phyloP scores from a whole-genome alignment of 2,113 vertebrate genomes.

The Donacobius atricapilla region DNA sequence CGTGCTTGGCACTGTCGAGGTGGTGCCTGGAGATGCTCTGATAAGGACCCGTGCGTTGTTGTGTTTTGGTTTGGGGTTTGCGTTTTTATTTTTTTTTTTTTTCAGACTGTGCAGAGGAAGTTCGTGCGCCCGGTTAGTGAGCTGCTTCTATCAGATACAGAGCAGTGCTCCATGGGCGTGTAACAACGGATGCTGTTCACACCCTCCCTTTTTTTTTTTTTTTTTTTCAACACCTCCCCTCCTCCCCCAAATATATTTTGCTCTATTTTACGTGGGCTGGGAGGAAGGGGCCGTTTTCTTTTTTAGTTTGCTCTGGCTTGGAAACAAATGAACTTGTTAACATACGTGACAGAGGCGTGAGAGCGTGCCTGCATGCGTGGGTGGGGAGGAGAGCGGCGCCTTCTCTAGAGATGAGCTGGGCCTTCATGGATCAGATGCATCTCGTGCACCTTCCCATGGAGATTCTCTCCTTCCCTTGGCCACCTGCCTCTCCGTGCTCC shows the following conservation, averaged over 20 bases:
- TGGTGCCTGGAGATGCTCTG: neutral
- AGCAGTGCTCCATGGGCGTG: slow-evolving; percentile 43
- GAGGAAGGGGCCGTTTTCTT: slow-evolving; percentile 46
- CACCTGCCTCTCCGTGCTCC: neutral
- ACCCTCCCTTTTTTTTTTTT: slow-evolving; percentile 36
- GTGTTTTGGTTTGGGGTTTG: slow-evolving; percentile 49
- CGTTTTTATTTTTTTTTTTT: neutral
- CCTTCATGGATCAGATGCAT: neutral
- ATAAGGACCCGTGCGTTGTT: slow-evolving; percentile 1
- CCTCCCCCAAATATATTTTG: slow-evolving; percentile 29
- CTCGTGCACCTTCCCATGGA: neutral
- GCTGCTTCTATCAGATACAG: slow-evolving; percentile 39
- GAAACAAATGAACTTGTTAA: slow-evolving; percentile 42
- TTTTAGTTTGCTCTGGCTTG: slow-evolving; percentile 28
- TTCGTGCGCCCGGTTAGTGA: neutral
- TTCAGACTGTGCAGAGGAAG: slow-evolving; percentile 45
- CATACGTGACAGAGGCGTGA: slow-evolving; percentile 43
- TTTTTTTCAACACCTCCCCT: slow-evolving; percentile 27
- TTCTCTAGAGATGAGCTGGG: slow-evolving; percentile 49
- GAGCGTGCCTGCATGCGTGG: slow-evolving; percentile 7
- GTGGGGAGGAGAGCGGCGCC: neutral
- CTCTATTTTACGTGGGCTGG: slow-evolving; percentile 3
- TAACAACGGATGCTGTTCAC: slow-evolving; percentile 64
- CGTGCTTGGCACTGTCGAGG: neutral
- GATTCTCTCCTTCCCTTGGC: neutral